Percentiles rank a stretch among this genome's conserved stretches.
Conservation (phyloP, 2,797 vertebrate genomes). For the Paguma larvata region DNA sequence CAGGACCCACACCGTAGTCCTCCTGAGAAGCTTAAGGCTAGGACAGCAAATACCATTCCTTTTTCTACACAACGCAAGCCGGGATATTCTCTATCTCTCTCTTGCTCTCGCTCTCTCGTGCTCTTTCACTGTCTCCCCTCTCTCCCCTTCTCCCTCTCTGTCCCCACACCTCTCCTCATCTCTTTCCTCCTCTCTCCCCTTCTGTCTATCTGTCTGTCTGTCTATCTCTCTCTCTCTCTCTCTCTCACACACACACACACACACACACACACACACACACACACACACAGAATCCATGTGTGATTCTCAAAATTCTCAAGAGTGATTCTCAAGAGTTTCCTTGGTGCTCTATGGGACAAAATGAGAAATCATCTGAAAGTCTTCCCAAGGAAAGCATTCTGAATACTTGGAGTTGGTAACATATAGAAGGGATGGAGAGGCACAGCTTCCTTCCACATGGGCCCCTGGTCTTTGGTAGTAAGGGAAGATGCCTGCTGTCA, state of each 20-base stretch:
- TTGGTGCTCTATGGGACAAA: background rate
- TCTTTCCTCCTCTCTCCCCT: background rate
- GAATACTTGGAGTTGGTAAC: background rate
- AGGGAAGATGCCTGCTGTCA: background rate
- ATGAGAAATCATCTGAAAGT: background rate
- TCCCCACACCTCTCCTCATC: too few species aligned
- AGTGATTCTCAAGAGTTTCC: background rate
- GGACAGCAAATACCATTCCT: background rate
- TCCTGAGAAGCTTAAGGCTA: background rate
- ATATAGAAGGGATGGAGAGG: background rate
- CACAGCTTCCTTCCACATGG: background rate
- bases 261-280: background rate
- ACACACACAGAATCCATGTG: background rate
- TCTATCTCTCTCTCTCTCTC: too few species aligned
- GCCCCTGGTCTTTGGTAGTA: background rate
- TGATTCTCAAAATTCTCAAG: background rate
- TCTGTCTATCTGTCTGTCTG: background rate
- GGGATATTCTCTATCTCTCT: background rate
- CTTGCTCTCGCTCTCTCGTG: too few species aligned
- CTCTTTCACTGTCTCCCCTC: too few species aligned
- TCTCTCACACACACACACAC: background rate
- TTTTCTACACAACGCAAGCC: background rate
- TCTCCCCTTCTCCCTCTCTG: too few species aligned
- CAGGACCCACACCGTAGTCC: background rate
- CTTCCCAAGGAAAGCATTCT: conserved; percentile 13